Evolutionary conservation across 2,797 vertebrate species (phyloP), one percentile per base, ranked within the genome.

Genomic region (Rhinatrema bivittatum): DNA sequence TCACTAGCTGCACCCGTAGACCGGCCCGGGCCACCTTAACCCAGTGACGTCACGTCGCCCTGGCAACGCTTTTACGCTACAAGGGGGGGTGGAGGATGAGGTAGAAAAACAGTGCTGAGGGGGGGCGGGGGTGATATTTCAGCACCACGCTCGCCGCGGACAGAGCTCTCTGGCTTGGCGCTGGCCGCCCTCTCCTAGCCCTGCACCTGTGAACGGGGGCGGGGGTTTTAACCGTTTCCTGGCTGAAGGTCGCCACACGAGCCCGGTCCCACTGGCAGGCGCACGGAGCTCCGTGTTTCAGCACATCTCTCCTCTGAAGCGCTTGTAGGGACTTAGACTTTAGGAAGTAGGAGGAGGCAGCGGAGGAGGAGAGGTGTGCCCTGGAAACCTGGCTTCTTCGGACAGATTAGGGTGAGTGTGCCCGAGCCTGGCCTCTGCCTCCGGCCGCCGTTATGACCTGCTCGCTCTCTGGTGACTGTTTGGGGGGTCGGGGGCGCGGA

Each of bases 11-110:
- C n/a, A n/a, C n/a, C n/a, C n/a, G n/a, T n/a, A n/a, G n/a, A n/a
- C n/a, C n/a, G n/a, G 24, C 13, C 28, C 17, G 16, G 4, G 3
- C 28, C 13, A 29, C 82, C 74, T 84, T 51, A 56, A 43, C 45
- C 38, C 35, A 36, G 44, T 74, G 59, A 71, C 46, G 44, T 60
- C 49, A 37, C 9, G 60, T 77, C 57, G 44, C 54, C 62, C 65
- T 67, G 57, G 87, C 86, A 86, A 88, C 90, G 70, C 71, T 57
- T 81, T 85, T 90, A 83, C 74, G 72, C 82, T 84, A 64, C 66
- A 42, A 74, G 76, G 68, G 73, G 67, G 50, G 30, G 71, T 68
- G 65, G 76, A 68, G 73, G 67, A 50, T 30, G 71, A 68, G 65
- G 71, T 59, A 76, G 76, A 70, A 55, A 25, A 67, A 67, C 56